phyloP scores from a whole-genome alignment of 2,888 invertebrate genomes.

The Oxyteleia sp. region DNA sequence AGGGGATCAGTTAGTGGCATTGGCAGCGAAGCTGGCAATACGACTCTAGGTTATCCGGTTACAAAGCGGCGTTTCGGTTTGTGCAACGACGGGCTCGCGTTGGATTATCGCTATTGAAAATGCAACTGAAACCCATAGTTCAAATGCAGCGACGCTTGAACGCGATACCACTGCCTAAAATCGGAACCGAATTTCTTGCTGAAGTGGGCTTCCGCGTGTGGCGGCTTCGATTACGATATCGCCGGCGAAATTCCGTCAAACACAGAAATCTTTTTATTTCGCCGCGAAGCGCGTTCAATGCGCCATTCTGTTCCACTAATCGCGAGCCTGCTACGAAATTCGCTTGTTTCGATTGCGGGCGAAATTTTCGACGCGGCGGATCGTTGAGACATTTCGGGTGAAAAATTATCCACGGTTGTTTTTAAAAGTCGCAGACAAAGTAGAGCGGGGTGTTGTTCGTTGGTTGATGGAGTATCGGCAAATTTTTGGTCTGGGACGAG shows the following conservation, averaged over 20 bases:
- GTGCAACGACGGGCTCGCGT: conserved; percentile 79
- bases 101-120: conserved; percentile 87
- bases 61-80: conserved; percentile 85
- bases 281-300: conserved; percentile 15
- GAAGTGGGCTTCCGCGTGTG: conserved; percentile 65
- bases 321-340: conserved; percentile 24
- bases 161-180: conserved; percentile 82
- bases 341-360: conserved; percentile 9
- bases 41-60: conserved; percentile 87
- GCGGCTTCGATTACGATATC: conserved; percentile 69
- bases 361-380: neutral
- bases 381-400: conserved; percentile 3
- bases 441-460: no score
- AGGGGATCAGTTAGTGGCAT: conserved; percentile 73
- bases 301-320: conserved; percentile 29
- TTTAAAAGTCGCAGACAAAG: no score
- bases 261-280: conserved; percentile 56
- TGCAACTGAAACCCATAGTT: conserved; percentile 87
- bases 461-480: no score
- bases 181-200: conserved; percentile 71
- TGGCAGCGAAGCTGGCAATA: conserved; percentile 73
- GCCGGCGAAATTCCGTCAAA: conserved; percentile 61
- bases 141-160: conserved; percentile 86
- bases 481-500: no score
- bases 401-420: conserved; percentile 34